A percentile compares a stretch with the other conserved stretches of the same genome.
phyloP scores from a whole-genome alignment of 1,140 invertebrate genomes.

The Latrodectus geometricus region DNA sequence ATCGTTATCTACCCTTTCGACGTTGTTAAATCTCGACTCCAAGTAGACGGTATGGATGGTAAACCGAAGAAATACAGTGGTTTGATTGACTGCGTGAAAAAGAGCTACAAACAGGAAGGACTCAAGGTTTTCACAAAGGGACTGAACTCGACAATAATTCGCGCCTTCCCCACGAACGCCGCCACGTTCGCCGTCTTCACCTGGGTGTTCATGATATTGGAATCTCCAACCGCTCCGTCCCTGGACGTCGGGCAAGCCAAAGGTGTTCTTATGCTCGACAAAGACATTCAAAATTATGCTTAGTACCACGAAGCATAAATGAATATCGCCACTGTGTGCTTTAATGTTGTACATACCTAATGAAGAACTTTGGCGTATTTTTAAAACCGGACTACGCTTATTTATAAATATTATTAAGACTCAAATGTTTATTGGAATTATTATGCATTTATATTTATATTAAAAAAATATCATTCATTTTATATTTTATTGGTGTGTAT shows the following conservation, averaged over 20 bases:
- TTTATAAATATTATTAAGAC: no score
- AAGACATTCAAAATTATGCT: conserved; percentile 20
- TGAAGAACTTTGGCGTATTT: no score
- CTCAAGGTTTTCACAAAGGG: conserved; percentile 78
- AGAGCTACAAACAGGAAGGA: conserved; percentile 79
- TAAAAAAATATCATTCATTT: no score
- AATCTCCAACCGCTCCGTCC: background rate
- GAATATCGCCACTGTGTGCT: no score
- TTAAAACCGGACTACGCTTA: no score
- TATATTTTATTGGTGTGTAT: no score
- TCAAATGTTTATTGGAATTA: no score
- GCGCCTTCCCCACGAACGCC: conserved; percentile 93
- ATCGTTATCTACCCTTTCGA: conserved; percentile 87
- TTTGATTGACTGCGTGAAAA: conserved; percentile 78
- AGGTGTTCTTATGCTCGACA: conserved; percentile 31
- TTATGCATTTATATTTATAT: no score
- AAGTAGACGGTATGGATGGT: conserved; percentile 77
- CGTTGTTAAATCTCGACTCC: conserved; percentile 88
- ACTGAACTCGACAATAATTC: conserved; percentile 79
- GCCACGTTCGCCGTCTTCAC: conserved; percentile 88
- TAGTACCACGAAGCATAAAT: background rate
- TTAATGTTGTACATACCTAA: no score
- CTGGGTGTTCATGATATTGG: conserved; percentile 71
- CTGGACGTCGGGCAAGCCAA: conserved; percentile 16
- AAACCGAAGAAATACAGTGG: conserved; percentile 74